Evolutionary conservation across 2,797 vertebrate genomes (phyloP).

Genomic region (Pelobates cultripes): DNA sequence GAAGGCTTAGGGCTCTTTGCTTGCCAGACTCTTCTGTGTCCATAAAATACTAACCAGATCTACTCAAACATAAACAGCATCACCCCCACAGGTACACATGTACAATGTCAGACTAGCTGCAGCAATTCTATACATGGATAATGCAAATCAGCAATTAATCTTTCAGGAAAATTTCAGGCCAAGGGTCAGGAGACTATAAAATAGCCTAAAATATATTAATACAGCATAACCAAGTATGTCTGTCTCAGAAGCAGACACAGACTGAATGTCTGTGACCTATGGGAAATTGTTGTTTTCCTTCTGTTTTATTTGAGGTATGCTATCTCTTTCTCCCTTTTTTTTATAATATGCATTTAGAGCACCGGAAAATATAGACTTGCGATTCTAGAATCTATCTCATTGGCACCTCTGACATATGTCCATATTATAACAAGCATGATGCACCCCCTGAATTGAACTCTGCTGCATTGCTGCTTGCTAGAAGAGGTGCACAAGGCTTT

Average conservation of each 20-base stretch:
- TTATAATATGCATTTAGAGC: not conserved
- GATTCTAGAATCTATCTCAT: slow-evolving; percentile 23
- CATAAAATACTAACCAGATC: no score
- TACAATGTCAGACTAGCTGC: not conserved
- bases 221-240: not conserved
- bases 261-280: not conserved
- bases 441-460: slow-evolving; percentile 24
- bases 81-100: no score
- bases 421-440: slow-evolving; percentile 35
- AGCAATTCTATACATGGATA: not conserved
- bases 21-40: no score
- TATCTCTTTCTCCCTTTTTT: not conserved
- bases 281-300: not conserved
- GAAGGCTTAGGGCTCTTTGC: no score
- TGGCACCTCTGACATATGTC: slow-evolving; percentile 20
- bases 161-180: not conserved
- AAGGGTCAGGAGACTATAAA: not conserved
- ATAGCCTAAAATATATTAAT: not conserved
- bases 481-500: slow-evolving; percentile 4
- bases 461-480: slow-evolving; percentile 5
- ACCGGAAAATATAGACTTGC: not conserved
- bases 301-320: not conserved
- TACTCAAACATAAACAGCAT: no score
- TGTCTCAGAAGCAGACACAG: not conserved
- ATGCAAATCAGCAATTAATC: no score